Evolutionary conservation across 2,113 vertebrate genomes (phyloP).

Genomic region (Oenanthe oenanthe): DNA sequence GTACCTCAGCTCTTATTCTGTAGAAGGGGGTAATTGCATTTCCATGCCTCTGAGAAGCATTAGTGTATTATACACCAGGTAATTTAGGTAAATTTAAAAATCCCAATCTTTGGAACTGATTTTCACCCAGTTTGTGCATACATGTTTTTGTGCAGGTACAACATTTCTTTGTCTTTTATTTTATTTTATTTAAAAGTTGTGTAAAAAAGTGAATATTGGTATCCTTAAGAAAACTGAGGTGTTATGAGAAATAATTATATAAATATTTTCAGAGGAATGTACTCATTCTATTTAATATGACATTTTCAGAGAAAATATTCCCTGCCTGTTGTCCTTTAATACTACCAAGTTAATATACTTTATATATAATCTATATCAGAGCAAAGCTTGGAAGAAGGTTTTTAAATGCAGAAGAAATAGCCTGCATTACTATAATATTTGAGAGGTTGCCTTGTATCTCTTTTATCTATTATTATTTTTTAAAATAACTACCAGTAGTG

Average conservation of each 20-base stretch:
- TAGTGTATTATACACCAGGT: not conserved
- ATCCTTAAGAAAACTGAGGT: not conserved
- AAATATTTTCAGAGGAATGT: not conserved
- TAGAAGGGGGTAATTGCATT: not conserved
- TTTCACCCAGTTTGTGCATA: not conserved
- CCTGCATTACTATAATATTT: not conserved
- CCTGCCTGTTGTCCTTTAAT: not conserved
- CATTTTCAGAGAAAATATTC: not conserved
- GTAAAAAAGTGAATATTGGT: not conserved
- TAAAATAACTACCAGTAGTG: not conserved
- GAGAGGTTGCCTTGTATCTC: rapidly evolving
- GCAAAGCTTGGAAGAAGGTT: not conserved
- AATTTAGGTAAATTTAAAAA: not conserved
- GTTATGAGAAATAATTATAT: not conserved
- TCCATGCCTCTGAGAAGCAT: not conserved
- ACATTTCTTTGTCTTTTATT: not conserved
- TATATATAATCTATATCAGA: not conserved
- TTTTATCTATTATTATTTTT: not conserved
- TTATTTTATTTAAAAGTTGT: not conserved
- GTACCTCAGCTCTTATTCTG: not conserved
- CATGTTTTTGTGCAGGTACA: not conserved
- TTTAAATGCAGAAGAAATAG: not conserved
- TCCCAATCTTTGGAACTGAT: not conserved
- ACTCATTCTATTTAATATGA: not conserved
- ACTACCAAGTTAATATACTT: not conserved